Conservation (phyloP, 2,888 invertebrate species). For the Pachycephus smyrnensis region DNA sequence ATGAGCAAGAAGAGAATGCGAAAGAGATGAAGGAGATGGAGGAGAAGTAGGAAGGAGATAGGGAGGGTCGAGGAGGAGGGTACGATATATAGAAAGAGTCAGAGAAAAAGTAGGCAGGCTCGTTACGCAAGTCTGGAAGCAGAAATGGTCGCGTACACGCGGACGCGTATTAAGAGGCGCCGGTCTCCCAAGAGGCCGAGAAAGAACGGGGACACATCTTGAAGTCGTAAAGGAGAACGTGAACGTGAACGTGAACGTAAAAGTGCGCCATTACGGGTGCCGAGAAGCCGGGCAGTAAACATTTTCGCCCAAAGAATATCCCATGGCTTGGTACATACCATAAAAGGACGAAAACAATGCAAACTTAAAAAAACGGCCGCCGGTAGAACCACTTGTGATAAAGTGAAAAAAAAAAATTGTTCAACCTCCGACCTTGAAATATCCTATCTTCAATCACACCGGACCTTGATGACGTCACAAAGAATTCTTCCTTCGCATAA, state of each 20-base stretch:
- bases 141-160: not conserved
- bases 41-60: not conserved
- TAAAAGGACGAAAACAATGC: not conserved
- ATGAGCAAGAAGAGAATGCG: not conserved
- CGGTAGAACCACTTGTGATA: not conserved
- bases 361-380: not conserved
- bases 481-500: not conserved
- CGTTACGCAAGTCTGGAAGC: not conserved
- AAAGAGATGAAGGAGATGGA: not conserved
- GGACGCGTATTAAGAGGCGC: constrained; percentile 11
- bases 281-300: not conserved
- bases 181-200: constrained; percentile 18
- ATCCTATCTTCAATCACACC: not conserved
- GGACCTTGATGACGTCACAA: no score
- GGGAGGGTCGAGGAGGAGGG: not conserved
- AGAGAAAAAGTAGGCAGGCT: not conserved
- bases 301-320: not conserved
- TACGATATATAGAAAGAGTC: not conserved
- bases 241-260: not conserved
- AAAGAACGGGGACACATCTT: constrained; percentile 36
- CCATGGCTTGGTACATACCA: not conserved
- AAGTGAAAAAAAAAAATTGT: not conserved
- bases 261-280: not conserved
- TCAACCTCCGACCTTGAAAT: not conserved
- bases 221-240: constrained; percentile 35